A percentile compares a stretch with the other conserved stretches of the same genome.
Evolutionary conservation across 2,113 vertebrate genomes (phyloP).

Genomic region (Burhinus oedicnemus): DNA sequence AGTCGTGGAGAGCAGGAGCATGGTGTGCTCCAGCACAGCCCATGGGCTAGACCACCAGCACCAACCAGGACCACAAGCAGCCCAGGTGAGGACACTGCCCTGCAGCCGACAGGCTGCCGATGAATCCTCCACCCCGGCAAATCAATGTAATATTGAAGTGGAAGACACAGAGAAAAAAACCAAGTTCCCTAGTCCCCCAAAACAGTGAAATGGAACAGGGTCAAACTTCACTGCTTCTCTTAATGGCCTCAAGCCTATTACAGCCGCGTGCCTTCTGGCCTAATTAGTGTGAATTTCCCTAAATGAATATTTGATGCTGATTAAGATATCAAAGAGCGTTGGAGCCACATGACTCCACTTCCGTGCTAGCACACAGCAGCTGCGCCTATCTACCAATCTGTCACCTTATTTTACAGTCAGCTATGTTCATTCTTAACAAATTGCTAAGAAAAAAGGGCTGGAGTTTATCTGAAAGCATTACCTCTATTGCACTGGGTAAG

Average conservation of each 20-base stretch:
- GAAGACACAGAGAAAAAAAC: not conserved
- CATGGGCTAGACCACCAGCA: not conserved
- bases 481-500: not conserved
- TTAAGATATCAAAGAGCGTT: conserved; percentile 28
- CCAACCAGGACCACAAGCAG: not conserved
- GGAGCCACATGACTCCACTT: conserved; percentile 29
- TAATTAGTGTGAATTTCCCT: conserved; percentile 5
- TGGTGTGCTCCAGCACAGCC: not conserved
- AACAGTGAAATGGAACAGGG: not conserved
- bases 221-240: not conserved
- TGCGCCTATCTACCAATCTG: conserved; percentile 31
- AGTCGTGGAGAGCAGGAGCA: not conserved
- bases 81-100: not conserved
- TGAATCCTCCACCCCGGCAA: rapidly evolving
- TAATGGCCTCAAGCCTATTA: not conserved
- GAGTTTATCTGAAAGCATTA: not conserved
- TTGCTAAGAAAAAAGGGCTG: not conserved
- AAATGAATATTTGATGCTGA: conserved; percentile 37
- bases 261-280: not conserved
- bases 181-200: not conserved
- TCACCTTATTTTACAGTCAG: conserved; percentile 27
- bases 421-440: not conserved
- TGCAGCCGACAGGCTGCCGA: not conserved
- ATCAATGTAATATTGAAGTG: not conserved
- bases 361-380: conserved; percentile 32